Conservation (phyloP, 1,140 invertebrate genomes). For the Zaprionus gabonicus region DNA sequence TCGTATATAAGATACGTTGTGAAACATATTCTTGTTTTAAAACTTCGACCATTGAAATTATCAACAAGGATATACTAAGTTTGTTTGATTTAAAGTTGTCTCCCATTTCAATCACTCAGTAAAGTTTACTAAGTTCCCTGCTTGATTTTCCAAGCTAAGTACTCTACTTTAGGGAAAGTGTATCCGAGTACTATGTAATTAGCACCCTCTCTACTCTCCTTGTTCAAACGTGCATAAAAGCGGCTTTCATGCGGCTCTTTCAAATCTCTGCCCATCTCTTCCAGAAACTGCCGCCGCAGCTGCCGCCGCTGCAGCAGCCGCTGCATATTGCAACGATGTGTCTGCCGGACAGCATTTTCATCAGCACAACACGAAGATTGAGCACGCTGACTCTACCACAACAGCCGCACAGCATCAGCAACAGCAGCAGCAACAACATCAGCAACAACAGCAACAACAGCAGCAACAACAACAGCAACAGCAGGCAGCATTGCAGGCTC, state of each 20-base stretch:
- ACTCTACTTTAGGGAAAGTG: conserved; percentile 9
- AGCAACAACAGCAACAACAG: conserved; percentile 46
- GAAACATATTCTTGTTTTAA: no score
- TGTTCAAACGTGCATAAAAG: conserved; percentile 68
- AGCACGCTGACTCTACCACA: conserved; percentile 76
- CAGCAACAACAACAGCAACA: conserved; percentile 62
- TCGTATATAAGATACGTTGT: no score
- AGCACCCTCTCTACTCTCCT: conserved; percentile 31
- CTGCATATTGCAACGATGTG: conserved; percentile 70
- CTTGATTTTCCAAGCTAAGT: background rate
- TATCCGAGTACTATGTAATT: conserved; percentile 54
- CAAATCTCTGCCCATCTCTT: conserved; percentile 42
- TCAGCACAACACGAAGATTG: conserved; percentile 74
- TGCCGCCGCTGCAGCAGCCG: conserved; percentile 61
- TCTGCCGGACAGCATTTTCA: conserved; percentile 71
- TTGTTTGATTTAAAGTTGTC: background rate
- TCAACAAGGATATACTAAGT: no score
- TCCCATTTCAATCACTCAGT: background rate
- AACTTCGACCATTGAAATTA: background rate
- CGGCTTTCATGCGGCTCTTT: conserved; percentile 58
- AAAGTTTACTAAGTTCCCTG: background rate
- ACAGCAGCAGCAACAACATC: conserved; percentile 53
- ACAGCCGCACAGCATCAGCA: conserved; percentile 62
- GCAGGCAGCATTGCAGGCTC: conserved; percentile 52
- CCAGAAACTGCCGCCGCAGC: conserved; percentile 56